Base-by-base conservation (phyloP, 2,888 invertebrate species). In the Melieria omissa region DNA sequence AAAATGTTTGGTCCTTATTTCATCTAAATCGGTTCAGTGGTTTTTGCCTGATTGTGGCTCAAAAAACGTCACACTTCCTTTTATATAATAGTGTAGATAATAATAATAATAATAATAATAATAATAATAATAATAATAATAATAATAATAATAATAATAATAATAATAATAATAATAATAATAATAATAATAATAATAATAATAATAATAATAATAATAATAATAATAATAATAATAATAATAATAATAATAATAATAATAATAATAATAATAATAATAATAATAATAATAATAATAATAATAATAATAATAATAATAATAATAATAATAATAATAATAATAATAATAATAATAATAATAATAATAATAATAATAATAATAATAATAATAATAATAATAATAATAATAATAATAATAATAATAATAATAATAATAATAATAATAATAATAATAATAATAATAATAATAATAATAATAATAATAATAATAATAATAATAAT, bases 41-140 rank as follows among this genome's bases (percentile, higher is more conserved):
- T n/a, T n/a, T n/a, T n/a, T n/a, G n/a, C n/a, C n/a, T n/a, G n/a
- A n/a, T n/a, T n/a, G n/a, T n/a, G n/a, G n/a, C n/a, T n/a, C n/a
- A n/a, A n/a, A n/a, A n/a, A n/a, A n/a, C n/a, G n/a, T n/a, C n/a
- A n/a, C n/a, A n/a, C n/a, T n/a, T n/a, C n/a, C n/a, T n/a, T n/a
- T n/a, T n/a, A n/a, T n/a, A n/a, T n/a, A n/a, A n/a, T n/a, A n/a
- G n/a, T n/a, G n/a, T n/a, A n/a, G n/a, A n/a, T n/a, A n/a, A n/a
- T 49, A 49, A 49, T 49, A 49, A 9, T 9, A 49, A 49, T 49
- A 49, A 49, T 49, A 49, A 49, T 49, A 49, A 49, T 49, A 49
- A 49, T 49, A 49, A 49, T 49, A 49, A 49, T 49, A 49, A 49
- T 49, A 49, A 49, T 49, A 49, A 49, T 49, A 49, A 49, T 49